phyloP scores from a whole-genome alignment of 2,113 vertebrate genomes.

The Kryptolebias marmoratus region DNA sequence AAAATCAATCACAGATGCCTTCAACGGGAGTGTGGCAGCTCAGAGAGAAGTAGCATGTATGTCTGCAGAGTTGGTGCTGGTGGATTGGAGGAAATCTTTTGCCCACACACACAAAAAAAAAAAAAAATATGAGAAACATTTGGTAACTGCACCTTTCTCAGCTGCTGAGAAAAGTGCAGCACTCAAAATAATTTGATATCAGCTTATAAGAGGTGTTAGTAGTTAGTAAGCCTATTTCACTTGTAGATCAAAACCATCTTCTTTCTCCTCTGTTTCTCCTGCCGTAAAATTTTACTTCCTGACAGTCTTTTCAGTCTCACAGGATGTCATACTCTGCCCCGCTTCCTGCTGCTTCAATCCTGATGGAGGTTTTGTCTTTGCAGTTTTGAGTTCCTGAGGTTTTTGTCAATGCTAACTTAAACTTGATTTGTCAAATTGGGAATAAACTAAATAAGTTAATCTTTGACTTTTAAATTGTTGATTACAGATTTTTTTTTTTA shows the following conservation, averaged over 20 bases:
- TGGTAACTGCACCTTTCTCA: slow-evolving; percentile 51
- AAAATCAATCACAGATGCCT: slow-evolving; percentile 45
- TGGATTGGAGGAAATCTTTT: slow-evolving; percentile 2
- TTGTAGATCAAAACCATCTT: slow-evolving; percentile 4
- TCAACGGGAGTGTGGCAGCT: slow-evolving; percentile 37
- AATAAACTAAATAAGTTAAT: background rate
- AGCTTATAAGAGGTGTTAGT: slow-evolving; percentile 61
- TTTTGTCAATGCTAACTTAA: slow-evolving; percentile 25
- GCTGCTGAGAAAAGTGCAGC: slow-evolving; percentile 2
- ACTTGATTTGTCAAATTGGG: slow-evolving; percentile 18
- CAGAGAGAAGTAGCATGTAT: background rate
- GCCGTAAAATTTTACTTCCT: background rate
- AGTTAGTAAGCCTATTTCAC: slow-evolving; percentile 25
- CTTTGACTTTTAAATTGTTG: background rate
- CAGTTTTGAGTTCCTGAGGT: slow-evolving; percentile 33
- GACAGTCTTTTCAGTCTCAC: slow-evolving; percentile 11
- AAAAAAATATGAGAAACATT: slow-evolving; percentile 47
- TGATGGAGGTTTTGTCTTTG: slow-evolving; percentile 27
- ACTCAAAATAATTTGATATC: slow-evolving; percentile 72
- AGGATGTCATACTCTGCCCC: slow-evolving; percentile 22
- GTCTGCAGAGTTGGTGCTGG: background rate
- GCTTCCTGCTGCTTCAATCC: slow-evolving; percentile 17
- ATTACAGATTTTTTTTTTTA: background rate
- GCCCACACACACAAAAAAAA: background rate
- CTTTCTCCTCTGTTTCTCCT: background rate